Evolutionary conservation across 1,140 invertebrate species (phyloP), one percentile per base, ranked within the genome.

Genomic region (Homarus americanus): DNA sequence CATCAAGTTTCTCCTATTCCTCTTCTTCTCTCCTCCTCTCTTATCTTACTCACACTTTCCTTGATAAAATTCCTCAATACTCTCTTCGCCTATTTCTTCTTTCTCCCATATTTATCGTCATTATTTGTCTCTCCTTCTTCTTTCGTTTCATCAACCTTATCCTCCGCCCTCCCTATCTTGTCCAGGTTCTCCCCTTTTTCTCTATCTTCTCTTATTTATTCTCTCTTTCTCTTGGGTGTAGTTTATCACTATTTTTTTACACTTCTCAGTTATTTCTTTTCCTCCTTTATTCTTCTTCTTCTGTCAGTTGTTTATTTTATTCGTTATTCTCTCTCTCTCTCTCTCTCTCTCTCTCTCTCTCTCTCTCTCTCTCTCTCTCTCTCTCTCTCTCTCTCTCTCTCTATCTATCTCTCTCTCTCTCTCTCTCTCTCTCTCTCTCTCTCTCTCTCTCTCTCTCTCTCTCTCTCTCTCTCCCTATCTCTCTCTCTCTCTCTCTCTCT

Each of bases 141-240:
- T 38, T 41, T 38, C 12, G 20, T n/a, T 24, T 10, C 36, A 10
- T 36, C 28, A 36, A 4, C 40, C 36, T n/a, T 3, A 34, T 40
- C 40, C 17, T n/a, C 7, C 34, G 12, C 38, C 24, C 41, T 41
- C 41, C 9, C 41, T 41, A 15, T 44, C 41, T 78, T 7, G 20
- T 24, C 15, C 32, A 38, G 32, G 5, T 5, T 76, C n/a, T 15
- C 32, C 7, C 72, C 24, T 34, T 24, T 40, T n/a, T 76, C 20
- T 38, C 12, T 40, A 17, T 38, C 20, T 0, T 72, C 3, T 72
- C 66, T 72, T 1, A 28, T 38, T 73, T 38, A 9, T 28, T 78
- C 75, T 78, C 75, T 78, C 75, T 78, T 44, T 78, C 75, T 78
- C 75, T 44, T 38, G n/a, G n/a, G n/a, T n/a, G n/a, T n/a, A n/a